Base-by-base conservation (phyloP, 2,113 vertebrate genomes). In the Pontoporia blainvillei region DNA sequence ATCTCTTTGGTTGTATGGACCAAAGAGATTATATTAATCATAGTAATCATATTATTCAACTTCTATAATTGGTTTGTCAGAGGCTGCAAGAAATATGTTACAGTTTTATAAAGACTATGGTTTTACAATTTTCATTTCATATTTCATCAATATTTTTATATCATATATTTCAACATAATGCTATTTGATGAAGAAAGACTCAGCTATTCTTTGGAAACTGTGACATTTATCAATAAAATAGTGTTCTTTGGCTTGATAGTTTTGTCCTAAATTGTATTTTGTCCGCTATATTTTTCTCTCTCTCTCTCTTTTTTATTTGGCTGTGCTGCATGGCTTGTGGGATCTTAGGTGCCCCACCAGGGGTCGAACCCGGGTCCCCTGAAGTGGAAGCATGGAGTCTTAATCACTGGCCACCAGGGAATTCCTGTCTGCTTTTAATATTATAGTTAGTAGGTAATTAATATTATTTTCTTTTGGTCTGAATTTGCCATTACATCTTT, bases 141-240 rank as follows among this genome's bases (percentile, higher is more conserved):
- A 71, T 57, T 84, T 95, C 86, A 86, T n/a, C 46, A 92, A 59
- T 39, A 92, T 67, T 78, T 96, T 93, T 78, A 3, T 41, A 41
- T 54, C 69, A 66, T 46, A 52, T 41, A 85, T 86, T 91, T 94
- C 52, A 94, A 1, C 27, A 5, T n/a, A 93, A 34, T 64, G 12
- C 57, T 88, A 75, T 75, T 86, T 82, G 90, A 72, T 61, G 2
- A 87, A 61, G 67, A 81, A 61, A 81, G n/a, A 15, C 8, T 72
- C 31, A 66, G 14, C 18, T 76, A 3, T 52, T 76, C 41, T 39
- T 95, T 27, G 54, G 8, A 25, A 69, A 36, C 52, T 36, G 9
- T 49, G 67, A 71, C 5, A 36, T 81, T 86, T 31, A 78, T 46
- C 31, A 91, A 62, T 54, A 71, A 59, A 75, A 67, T 44, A 71